Conservation (phyloP, 2,888 invertebrate genomes). For the Tinea pellionella region DNA sequence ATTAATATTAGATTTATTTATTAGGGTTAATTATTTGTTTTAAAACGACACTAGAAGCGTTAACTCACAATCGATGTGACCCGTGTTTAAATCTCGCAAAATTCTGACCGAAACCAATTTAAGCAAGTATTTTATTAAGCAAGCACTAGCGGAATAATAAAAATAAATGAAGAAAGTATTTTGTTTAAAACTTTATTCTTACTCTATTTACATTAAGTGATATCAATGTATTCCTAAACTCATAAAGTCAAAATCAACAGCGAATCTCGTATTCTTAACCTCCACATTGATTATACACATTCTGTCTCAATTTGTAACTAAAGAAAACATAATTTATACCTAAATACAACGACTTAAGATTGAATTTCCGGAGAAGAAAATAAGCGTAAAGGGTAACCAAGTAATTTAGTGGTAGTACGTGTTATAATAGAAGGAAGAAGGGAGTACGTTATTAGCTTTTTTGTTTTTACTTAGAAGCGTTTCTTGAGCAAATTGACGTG, state of each 20-base stretch:
- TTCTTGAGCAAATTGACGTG: background rate
- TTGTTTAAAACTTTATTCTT: too few relatives aligned
- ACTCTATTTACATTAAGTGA: background rate
- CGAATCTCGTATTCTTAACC: background rate
- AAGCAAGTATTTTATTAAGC: too few relatives aligned
- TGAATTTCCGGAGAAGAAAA: background rate
- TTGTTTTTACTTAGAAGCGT: background rate
- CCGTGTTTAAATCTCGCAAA: too few relatives aligned
- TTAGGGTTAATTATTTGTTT: too few relatives aligned
- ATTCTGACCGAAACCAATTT: too few relatives aligned
- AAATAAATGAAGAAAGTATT: too few relatives aligned
- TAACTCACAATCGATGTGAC: too few relatives aligned
- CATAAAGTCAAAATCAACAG: background rate
- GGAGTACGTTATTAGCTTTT: background rate
- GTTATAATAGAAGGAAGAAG: background rate
- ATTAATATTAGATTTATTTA: too few relatives aligned
- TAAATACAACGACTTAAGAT: background rate
- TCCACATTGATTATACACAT: background rate
- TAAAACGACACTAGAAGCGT: too few relatives aligned
- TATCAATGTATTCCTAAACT: background rate
- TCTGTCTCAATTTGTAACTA: background rate
- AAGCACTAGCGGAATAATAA: too few relatives aligned
- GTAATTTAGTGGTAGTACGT: slow-evolving; percentile 2
- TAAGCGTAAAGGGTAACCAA: background rate
- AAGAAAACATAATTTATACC: background rate